Percentiles rank a stretch among this genome's conserved stretches.
Evolutionary conservation across 2,888 invertebrate genomes (phyloP).

Genomic region (Eupsilia transversa): DNA sequence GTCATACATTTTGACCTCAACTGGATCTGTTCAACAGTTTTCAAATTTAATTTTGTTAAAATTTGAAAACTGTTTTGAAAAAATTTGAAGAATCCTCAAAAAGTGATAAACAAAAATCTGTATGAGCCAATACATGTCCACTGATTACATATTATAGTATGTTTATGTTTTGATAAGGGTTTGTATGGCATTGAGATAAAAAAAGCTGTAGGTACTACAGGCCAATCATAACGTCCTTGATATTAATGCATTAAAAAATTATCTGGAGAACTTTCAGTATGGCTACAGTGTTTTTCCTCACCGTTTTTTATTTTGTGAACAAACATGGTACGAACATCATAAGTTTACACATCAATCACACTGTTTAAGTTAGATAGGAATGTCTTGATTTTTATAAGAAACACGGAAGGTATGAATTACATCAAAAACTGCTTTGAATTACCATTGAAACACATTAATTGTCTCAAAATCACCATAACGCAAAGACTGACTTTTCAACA

Average conservation of each 20-base stretch:
- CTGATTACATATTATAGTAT: conserved; percentile 16
- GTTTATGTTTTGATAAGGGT: conserved; percentile 39
- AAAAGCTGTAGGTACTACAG: conserved; percentile 5
- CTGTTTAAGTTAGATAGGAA: conserved; percentile 26
- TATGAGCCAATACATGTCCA: conserved; percentile 9
- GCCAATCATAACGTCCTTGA: conserved; percentile 23
- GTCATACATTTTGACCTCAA: background rate
- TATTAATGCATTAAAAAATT: conserved; percentile 1
- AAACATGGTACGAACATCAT: conserved; percentile 8
- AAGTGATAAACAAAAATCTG: background rate
- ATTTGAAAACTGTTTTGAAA: background rate
- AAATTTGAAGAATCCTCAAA: background rate
- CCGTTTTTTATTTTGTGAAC: background rate
- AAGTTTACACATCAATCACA: conserved; percentile 43
- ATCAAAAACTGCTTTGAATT: background rate
- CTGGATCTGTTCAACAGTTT: background rate
- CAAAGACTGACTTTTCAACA: background rate
- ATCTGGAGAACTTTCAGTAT: conserved; percentile 3
- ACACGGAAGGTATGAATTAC: background rate
- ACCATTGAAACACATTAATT: background rate
- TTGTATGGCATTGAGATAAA: conserved; percentile 37
- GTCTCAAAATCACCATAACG: background rate
- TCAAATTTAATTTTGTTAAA: background rate
- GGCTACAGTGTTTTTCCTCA: background rate
- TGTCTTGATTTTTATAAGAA: conserved; percentile 5